Conservation (phyloP, 2,888 invertebrate genomes). For the Anorthoa munda region DNA sequence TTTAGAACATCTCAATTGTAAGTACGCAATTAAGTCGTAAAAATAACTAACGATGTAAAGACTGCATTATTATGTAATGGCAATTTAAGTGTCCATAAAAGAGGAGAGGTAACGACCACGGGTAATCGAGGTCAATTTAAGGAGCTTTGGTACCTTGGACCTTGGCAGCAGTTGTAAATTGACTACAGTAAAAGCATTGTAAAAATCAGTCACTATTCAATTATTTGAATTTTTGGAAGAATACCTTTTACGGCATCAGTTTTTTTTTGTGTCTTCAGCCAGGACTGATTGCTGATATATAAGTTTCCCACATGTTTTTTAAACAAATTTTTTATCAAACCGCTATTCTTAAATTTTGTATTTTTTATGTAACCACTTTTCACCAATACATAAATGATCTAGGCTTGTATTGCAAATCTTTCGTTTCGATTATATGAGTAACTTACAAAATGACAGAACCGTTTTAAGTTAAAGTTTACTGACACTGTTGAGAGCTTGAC, state of each 20-base stretch:
- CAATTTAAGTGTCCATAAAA: slow-evolving; percentile 78
- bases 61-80: slow-evolving; percentile 61
- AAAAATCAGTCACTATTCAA: background rate
- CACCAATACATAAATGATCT: too few species aligned
- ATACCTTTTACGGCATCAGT: too few species aligned
- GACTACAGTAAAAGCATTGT: slow-evolving; percentile 19
- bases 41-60: slow-evolving; percentile 55
- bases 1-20: slow-evolving; percentile 45
- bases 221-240: background rate
- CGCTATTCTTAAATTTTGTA: too few species aligned
- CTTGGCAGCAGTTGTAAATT: slow-evolving; percentile 43
- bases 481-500: slow-evolving; percentile 8
- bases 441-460: background rate
- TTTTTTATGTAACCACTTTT: too few species aligned
- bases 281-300: background rate
- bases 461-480: background rate
- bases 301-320: too few species aligned
- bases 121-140: slow-evolving; percentile 76
- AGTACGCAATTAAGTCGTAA: slow-evolving; percentile 54
- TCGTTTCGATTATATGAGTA: background rate
- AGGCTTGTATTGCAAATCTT: background rate
- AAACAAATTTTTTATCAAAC: too few species aligned
- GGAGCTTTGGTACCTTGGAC: slow-evolving; percentile 60
- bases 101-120: slow-evolving; percentile 70
- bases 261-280: background rate